Percentiles rank a stretch among this genome's conserved stretches.
These are phyloP conservation scores for Ips typographus DNA, from an alignment of 1,140 invertebrate genomes.

Conservation along the genomic window DNA sequence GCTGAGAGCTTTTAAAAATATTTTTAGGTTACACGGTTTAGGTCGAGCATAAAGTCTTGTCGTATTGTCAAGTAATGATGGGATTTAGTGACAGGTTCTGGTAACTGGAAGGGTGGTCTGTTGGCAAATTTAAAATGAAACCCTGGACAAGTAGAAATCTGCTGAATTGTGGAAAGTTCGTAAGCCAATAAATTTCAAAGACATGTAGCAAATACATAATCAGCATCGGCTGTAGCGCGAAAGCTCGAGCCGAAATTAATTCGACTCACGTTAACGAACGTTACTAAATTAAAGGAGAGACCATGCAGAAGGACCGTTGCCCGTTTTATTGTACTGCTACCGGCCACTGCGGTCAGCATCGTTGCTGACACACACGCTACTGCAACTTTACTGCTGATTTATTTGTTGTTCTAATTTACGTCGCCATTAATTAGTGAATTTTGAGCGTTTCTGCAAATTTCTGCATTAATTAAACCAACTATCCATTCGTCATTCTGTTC, in stretches of 20 bases:
- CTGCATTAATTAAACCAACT: slow-evolving; percentile 27
- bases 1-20: slow-evolving; percentile 25
- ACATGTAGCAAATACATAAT: slow-evolving; percentile 50
- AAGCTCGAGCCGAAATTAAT: slow-evolving; percentile 45
- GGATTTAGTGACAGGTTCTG: neutral
- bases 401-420: slow-evolving; percentile 36
- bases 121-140: neutral
- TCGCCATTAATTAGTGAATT: slow-evolving; percentile 33
- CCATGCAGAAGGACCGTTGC: slow-evolving; percentile 36
- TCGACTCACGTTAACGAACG: slow-evolving; percentile 50
- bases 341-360: slow-evolving; percentile 42
- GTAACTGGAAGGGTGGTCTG: neutral
- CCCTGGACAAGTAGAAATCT: slow-evolving; percentile 22
- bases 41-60: slow-evolving; percentile 10
- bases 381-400: slow-evolving; percentile 37
- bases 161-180: slow-evolving; percentile 38
- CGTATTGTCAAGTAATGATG: neutral
- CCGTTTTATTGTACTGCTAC: slow-evolving; percentile 38
- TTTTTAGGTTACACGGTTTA: slow-evolving; percentile 24
- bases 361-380: slow-evolving; percentile 40
- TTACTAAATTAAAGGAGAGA: slow-evolving; percentile 47
- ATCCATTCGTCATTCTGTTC: slow-evolving; percentile 10
- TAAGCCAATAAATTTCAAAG: slow-evolving; percentile 42
- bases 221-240: slow-evolving; percentile 40
- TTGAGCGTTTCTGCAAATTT: slow-evolving; percentile 31